Conservation (phyloP, 2,888 invertebrate genomes). For the Bruchidius siliquastri region DNA sequence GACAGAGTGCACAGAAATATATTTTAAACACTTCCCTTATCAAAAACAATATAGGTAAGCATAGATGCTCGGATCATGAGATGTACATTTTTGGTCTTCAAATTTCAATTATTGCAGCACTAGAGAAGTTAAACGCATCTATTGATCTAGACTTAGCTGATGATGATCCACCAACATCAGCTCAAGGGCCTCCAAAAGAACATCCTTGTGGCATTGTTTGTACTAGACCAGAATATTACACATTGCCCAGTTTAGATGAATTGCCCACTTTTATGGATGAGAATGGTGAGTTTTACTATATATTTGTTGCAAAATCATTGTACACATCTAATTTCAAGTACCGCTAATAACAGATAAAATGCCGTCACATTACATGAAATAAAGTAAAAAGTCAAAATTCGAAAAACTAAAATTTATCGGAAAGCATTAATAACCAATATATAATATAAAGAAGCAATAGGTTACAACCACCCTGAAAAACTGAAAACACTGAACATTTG, state of each 20-base stretch:
- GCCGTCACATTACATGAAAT: no score
- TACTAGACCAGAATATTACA: slow-evolving; percentile 82
- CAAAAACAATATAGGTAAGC: slow-evolving; percentile 14
- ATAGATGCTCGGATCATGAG: no score
- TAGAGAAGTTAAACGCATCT: neutral
- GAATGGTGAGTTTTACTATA: slow-evolving; percentile 51
- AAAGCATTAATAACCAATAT: no score
- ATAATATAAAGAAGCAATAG: no score
- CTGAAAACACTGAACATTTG: no score
- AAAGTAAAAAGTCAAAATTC: no score
- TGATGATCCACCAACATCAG: neutral
- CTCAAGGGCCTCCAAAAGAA: neutral
- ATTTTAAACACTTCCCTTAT: slow-evolving; percentile 16
- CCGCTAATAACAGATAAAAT: no score
- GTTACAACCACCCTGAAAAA: no score
- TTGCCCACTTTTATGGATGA: slow-evolving; percentile 66
- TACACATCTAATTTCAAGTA: no score
- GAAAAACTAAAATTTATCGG: no score
- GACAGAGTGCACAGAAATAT: slow-evolving; percentile 2
- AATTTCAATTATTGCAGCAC: neutral
- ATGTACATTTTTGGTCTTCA: neutral
- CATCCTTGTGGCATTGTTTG: slow-evolving; percentile 73
- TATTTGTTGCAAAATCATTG: no score
- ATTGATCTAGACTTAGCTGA: neutral
- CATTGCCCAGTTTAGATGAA: slow-evolving; percentile 79